Base-by-base conservation (phyloP, 2,888 invertebrate species). In the Mythimna pallens region DNA sequence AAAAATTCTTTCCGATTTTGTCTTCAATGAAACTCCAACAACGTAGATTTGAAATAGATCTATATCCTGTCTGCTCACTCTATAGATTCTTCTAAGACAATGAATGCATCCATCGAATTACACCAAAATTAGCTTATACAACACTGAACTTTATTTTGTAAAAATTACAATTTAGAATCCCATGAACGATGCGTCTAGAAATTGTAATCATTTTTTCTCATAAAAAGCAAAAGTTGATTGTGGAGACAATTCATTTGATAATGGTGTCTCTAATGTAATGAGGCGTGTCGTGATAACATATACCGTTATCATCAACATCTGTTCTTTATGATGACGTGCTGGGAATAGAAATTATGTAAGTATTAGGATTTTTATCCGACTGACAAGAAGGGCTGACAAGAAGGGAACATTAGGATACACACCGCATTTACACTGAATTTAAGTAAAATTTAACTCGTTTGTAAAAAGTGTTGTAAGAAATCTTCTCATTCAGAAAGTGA, bases 161-260 rank as follows among this genome's bases (percentile, higher is more conserved):
- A 62, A 61, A 22, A 22, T n/a, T 85, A 83, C 47, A 78, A 74
- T 73, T 68, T 47, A 58, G 6, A 76, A 68, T 85, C 43, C 50
- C 8, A 47, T 66, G 54, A 58, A 50, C 12, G 7, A 50, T 20
- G 3, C 6, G 17, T 47, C 12, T 50, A 47, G 43, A n/a, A 62
- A 61, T 62, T 22, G 58, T 69, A 52, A 70, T 80, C 17, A 61
- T 57, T 69, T 74, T 79, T 85, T 79, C 80, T 80, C 82, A 76
- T 80, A 84, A 71, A 79, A 73, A 34, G 61, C 62, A 50, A 73
- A 78, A 82, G 81, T 85, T 83, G 50, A 84, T 84, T 70, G 76
- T 65, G 36, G 65, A 76, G 80, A 83, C 81, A 80, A 81, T 87
- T 70, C n/a, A 34, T 76, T 71, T 78, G 59, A 70, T 72, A 59